Conservation (phyloP, 2,888 invertebrate genomes). For the Coremacera marginata region DNA sequence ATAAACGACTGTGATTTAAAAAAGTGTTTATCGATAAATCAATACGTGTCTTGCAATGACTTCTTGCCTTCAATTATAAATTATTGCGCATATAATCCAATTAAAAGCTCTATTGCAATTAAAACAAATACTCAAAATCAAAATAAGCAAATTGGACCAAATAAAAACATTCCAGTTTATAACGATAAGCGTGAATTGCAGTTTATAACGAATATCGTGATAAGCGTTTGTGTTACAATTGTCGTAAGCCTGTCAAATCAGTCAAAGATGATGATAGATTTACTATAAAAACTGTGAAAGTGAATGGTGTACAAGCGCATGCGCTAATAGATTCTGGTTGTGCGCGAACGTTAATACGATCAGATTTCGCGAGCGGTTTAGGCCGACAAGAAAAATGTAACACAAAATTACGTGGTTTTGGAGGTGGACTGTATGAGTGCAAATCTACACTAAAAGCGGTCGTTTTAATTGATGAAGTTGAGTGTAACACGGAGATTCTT, state of each 20-base stretch:
- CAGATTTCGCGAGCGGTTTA: background rate
- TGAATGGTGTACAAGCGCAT: background rate
- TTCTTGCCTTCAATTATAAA: background rate
- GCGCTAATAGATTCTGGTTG: constrained; percentile 22
- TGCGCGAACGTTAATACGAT: constrained; percentile 13
- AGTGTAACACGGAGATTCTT: background rate
- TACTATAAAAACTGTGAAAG: constrained; percentile 6
- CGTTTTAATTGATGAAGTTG: background rate
- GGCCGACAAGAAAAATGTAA: background rate
- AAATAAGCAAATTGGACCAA: background rate
- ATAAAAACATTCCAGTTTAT: background rate
- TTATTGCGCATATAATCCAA: background rate
- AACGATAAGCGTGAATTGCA: too few species aligned
- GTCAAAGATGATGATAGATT: constrained; percentile 10
- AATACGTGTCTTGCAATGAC: background rate
- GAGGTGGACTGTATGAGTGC: constrained; percentile 9
- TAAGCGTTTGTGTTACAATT: constrained; percentile 24
- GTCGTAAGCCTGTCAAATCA: constrained; percentile 17
- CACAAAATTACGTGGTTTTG: constrained; percentile 21
- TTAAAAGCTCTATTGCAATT: too few species aligned
- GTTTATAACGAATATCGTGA: too few species aligned
- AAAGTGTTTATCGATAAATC: background rate
- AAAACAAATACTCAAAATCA: background rate
- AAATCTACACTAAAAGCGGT: background rate
- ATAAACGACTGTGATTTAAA: background rate